A percentile compares a stretch with the other conserved stretches of the same genome.
These are phyloP conservation scores for Hetaerina americana DNA, from an alignment of 1,140 invertebrate species.

Conservation along the genomic window DNA sequence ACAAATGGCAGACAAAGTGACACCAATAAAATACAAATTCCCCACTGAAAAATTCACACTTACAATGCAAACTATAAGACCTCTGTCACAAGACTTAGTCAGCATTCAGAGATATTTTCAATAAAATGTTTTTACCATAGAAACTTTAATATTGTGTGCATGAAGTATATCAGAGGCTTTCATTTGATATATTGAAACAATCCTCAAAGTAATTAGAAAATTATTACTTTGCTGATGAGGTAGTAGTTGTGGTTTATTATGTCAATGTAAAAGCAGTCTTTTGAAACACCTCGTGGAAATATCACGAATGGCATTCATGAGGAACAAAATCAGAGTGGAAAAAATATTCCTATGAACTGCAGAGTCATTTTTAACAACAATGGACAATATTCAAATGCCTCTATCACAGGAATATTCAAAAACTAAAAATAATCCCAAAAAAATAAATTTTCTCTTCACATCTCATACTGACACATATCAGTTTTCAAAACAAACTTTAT, in stretches of 20 bases:
- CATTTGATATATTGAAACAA: background rate
- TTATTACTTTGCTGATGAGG: background rate
- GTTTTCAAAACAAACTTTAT: too few relatives aligned
- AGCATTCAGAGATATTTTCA: background rate
- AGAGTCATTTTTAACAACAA: too few relatives aligned
- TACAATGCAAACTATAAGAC: background rate
- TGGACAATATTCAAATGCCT: too few relatives aligned
- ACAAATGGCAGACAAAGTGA: background rate
- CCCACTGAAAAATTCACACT: background rate
- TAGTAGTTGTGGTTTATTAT: background rate
- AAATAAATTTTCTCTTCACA: too few relatives aligned
- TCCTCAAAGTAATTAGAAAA: background rate
- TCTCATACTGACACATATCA: too few relatives aligned
- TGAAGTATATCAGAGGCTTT: background rate
- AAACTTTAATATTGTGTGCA: background rate
- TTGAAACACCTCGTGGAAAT: background rate
- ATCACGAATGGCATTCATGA: background rate
- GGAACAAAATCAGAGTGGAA: too few relatives aligned
- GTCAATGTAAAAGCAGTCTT: background rate
- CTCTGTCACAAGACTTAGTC: background rate
- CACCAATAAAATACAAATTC: background rate
- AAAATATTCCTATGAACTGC: too few relatives aligned
- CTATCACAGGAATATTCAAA: too few relatives aligned
- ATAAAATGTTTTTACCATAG: background rate
- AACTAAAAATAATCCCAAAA: too few relatives aligned